Evolutionary conservation across 2,797 vertebrate genomes (phyloP).

Genomic region (Gambelia wislizenii): DNA sequence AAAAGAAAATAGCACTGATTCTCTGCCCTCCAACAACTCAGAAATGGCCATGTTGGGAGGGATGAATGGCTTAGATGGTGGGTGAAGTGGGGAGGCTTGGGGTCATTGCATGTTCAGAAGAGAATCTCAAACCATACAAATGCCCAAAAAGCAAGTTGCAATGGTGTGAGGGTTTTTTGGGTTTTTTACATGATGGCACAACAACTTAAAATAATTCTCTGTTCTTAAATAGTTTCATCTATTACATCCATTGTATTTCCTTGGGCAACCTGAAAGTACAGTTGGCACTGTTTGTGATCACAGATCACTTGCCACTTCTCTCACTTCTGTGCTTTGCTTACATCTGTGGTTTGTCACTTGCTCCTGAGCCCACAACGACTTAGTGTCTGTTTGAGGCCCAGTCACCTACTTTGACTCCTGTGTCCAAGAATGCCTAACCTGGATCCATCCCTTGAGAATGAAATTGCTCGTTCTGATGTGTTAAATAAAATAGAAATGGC

Average conservation of each 20-base stretch:
- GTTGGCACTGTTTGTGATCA: not conserved
- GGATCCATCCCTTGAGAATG: not conserved
- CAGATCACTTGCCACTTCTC: not conserved
- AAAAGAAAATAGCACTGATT: too few relatives aligned
- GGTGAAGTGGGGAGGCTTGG: too few relatives aligned
- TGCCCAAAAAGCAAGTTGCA: too few relatives aligned
- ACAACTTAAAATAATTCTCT: not conserved
- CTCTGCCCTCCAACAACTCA: too few relatives aligned
- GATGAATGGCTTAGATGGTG: too few relatives aligned
- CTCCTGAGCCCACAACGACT: not conserved
- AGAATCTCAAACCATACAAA: too few relatives aligned
- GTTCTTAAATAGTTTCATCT: not conserved
- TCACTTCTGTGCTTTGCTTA: not conserved
- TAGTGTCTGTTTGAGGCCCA: not conserved
- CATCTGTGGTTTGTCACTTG: not conserved
- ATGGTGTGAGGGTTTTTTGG: too few relatives aligned
- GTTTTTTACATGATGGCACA: not conserved
- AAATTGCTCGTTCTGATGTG: not conserved
- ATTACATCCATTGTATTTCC: not conserved
- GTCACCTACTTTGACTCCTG: not conserved
- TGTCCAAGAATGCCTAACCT: accelerated
- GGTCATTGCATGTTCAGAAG: too few relatives aligned
- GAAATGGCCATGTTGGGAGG: too few relatives aligned
- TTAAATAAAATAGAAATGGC: not conserved
- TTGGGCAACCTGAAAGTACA: not conserved